phyloP scores from a whole-genome alignment of 2,113 vertebrate species.

The Microtus montanus region DNA sequence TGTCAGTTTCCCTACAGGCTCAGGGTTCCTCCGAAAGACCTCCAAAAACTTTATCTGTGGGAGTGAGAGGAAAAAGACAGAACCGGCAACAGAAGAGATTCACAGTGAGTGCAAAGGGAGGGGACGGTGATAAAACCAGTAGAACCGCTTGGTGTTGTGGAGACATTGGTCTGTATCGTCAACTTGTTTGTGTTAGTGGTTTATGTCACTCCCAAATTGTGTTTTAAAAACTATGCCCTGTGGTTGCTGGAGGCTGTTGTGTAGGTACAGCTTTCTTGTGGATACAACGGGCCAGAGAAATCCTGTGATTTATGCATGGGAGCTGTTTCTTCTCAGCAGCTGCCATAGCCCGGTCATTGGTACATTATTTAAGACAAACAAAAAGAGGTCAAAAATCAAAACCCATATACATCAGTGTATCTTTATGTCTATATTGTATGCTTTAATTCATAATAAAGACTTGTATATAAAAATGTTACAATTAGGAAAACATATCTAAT shows the following conservation, averaged over 20 bases:
- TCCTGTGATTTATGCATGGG: constrained; percentile 83
- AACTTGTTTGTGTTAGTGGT: neutral
- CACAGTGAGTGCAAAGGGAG: neutral
- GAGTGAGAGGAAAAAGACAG: neutral
- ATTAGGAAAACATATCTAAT: neutral
- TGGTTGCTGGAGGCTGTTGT: constrained; percentile 84
- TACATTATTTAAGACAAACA: constrained; percentile 62
- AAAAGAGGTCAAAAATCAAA: neutral
- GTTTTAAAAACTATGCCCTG: constrained; percentile 71
- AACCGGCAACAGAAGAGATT: neutral
- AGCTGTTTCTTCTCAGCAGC: constrained; percentile 72
- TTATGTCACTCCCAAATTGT: neutral
- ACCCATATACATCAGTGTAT: neutral
- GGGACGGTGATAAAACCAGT: neutral
- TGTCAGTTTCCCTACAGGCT: neutral
- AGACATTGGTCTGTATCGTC: neutral
- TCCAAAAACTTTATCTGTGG: neutral
- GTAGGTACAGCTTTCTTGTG: constrained; percentile 70
- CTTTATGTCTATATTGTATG: neutral
- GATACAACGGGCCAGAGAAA: constrained; percentile 82
- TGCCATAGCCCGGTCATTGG: constrained; percentile 84
- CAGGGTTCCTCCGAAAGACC: neutral
- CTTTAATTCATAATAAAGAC: neutral
- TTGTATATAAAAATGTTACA: neutral
- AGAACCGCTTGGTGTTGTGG: neutral